A percentile compares a stretch with the other conserved stretches of the same genome.
phyloP scores from a whole-genome alignment of 1,140 invertebrate species.

The Conus betulinus region DNA sequence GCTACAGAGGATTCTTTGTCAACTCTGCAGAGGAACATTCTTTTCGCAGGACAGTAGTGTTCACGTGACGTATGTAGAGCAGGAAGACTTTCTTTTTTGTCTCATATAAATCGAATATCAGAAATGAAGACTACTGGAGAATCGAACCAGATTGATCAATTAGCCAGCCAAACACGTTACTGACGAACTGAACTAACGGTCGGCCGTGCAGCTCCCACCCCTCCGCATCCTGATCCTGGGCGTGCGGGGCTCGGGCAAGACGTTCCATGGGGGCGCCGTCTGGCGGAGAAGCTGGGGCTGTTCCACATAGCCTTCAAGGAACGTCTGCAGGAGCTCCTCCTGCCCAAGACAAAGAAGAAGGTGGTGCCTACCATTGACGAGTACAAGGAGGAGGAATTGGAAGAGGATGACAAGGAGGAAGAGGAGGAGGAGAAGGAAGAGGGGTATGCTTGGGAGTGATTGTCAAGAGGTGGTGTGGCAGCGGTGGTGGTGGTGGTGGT shows the following conservation, averaged over 20 bases:
- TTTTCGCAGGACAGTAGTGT: too few species aligned
- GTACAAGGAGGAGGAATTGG: slow-evolving; percentile 63
- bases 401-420: slow-evolving; percentile 44
- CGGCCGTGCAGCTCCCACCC: slow-evolving; percentile 64
- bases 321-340: slow-evolving; percentile 74
- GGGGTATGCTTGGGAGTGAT: slow-evolving; percentile 25
- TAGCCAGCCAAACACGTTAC: too few species aligned
- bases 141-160: too few species aligned
- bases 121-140: too few species aligned
- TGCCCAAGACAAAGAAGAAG: slow-evolving; percentile 74
- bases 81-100: too few species aligned
- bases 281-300: slow-evolving; percentile 73
- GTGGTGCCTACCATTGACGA: slow-evolving; percentile 72
- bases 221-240: slow-evolving; percentile 72
- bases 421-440: slow-evolving; percentile 46
- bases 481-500: too few species aligned
- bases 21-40: too few species aligned
- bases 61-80: too few species aligned
- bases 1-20: too few species aligned
- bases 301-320: slow-evolving; percentile 76
- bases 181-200: too few species aligned
- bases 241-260: slow-evolving; percentile 72
- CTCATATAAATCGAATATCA: too few species aligned
- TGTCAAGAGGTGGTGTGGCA: too few species aligned
- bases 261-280: slow-evolving; percentile 67